Conservation (phyloP, 2,113 vertebrate genomes). For the Sporophila hypoxantha region DNA sequence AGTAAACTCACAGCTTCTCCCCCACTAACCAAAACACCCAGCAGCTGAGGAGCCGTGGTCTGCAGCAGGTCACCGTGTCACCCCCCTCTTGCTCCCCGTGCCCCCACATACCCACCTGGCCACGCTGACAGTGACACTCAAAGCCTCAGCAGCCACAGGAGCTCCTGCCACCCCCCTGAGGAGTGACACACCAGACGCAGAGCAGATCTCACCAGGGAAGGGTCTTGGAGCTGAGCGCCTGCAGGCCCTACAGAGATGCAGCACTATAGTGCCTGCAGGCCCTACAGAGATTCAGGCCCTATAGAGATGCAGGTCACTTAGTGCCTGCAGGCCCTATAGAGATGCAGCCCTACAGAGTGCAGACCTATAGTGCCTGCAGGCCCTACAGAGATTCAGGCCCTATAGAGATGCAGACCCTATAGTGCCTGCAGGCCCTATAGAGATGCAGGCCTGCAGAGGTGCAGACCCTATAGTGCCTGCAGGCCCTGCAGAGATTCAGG, state of each 20-base stretch:
- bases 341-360: no score
- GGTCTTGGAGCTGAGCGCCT: background rate
- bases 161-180: no score
- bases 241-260: no score
- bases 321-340: no score
- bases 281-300: no score
- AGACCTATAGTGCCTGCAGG: no score
- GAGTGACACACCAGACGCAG: background rate
- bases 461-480: background rate
- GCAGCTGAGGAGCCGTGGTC: background rate
- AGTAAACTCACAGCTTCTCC: background rate
- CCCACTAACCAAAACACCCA: background rate
- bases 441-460: no score
- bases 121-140: background rate
- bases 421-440: no score
- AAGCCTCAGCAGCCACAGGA: background rate
- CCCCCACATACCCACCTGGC: fast-evolving
- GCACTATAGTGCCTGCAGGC: background rate
- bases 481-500: background rate
- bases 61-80: background rate
- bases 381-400: no score
- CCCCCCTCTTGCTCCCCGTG: background rate
- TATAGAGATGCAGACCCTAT: no score
- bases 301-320: no score
- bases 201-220: background rate